Conservation (phyloP, 2,888 invertebrate species). For the Ligdia adustata region DNA sequence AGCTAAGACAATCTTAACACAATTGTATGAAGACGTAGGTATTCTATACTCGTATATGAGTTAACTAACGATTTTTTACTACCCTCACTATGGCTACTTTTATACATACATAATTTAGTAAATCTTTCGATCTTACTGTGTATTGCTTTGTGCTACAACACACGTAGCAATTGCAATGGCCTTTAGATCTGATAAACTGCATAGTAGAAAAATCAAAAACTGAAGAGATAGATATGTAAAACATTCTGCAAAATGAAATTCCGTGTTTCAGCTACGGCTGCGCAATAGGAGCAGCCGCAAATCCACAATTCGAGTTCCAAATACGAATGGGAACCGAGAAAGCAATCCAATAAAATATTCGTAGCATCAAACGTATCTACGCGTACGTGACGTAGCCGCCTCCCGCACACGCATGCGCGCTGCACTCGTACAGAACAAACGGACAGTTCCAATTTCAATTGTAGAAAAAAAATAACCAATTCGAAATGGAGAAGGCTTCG, state of each 20-base stretch:
- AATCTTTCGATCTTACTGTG: no score
- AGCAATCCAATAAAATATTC: conserved; percentile 82
- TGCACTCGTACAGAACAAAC: conserved; percentile 72
- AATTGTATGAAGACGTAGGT: no score
- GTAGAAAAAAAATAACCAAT: conserved; percentile 83
- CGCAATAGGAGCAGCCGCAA: conserved; percentile 67
- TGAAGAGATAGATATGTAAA: no score
- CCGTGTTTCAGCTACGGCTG: conserved; percentile 53
- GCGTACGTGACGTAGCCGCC: conserved; percentile 79
- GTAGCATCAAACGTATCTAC: conserved; percentile 75
- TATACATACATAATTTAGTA: no score
- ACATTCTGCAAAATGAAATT: neutral
- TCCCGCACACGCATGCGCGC: conserved; percentile 72
- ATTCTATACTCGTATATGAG: no score
- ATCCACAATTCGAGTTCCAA: conserved; percentile 69
- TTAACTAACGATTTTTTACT: no score
- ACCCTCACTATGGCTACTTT: no score
- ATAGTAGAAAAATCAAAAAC: no score
- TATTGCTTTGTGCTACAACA: no score
- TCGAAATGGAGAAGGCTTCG: conserved; percentile 82
- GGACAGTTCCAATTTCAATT: conserved; percentile 81
- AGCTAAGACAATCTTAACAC: no score
- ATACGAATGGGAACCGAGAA: conserved; percentile 77
- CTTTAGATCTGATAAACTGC: no score
- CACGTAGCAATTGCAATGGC: no score